phyloP scores from a whole-genome alignment of 2,888 invertebrate genomes.

The Cacoxenus indagator region DNA sequence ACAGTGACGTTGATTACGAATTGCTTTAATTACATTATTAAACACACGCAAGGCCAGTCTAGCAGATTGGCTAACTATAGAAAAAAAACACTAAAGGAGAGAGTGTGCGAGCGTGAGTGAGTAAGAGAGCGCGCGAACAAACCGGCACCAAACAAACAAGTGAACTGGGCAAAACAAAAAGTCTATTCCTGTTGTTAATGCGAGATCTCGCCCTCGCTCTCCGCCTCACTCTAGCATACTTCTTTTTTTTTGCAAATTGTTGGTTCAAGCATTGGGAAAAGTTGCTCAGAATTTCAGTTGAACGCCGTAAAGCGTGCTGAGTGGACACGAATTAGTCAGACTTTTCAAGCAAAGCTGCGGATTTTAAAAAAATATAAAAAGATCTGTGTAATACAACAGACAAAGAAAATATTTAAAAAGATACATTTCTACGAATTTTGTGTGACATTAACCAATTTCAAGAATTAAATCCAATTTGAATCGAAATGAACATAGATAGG shows the following conservation, averaged over 20 bases:
- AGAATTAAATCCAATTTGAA: too few relatives aligned
- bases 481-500: background rate
- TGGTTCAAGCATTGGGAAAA: background rate
- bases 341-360: background rate
- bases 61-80: too few relatives aligned
- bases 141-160: too few relatives aligned
- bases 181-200: too few relatives aligned
- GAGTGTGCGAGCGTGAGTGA: too few relatives aligned
- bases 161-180: too few relatives aligned
- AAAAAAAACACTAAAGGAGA: too few relatives aligned
- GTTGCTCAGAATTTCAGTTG: background rate
- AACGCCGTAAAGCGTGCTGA: background rate
- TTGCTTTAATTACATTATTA: too few relatives aligned
- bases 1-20: too few relatives aligned
- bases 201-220: background rate
- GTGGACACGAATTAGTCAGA: background rate
- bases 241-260: background rate
- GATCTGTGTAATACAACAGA: background rate
- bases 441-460: background rate
- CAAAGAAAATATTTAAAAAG: conserved; percentile 4
- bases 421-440: background rate
- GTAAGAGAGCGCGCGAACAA: too few relatives aligned
- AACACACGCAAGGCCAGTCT: too few relatives aligned
- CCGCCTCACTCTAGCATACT: background rate
- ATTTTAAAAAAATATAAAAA: background rate